A percentile compares a stretch with the other conserved stretches of the same genome.
These are phyloP conservation scores for Cosmorhoe ocellata DNA, from an alignment of 2,888 invertebrate genomes.

Conservation along the genomic window DNA sequence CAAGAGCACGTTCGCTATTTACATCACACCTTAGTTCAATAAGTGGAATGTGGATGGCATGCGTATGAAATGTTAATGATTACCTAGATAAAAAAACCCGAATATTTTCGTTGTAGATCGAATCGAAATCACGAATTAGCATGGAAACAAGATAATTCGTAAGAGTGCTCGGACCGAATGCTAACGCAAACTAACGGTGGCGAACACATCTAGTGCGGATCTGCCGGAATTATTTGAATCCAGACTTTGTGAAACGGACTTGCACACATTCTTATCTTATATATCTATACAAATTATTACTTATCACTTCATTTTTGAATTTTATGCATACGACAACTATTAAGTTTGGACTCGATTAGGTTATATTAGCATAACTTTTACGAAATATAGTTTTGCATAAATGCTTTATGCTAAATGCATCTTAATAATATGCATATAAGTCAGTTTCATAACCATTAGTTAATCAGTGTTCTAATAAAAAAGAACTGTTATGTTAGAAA, in stretches of 20 bases:
- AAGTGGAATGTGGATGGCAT: slow-evolving; percentile 43
- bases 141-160: slow-evolving; percentile 71
- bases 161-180: slow-evolving; percentile 58
- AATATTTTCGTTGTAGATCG: slow-evolving; percentile 49
- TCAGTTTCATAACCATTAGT: slow-evolving; percentile 11
- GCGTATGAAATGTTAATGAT: slow-evolving; percentile 50
- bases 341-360: too few species aligned
- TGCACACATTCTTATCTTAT: too few species aligned
- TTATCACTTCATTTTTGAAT: too few species aligned
- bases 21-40: slow-evolving; percentile 40
- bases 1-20: slow-evolving; percentile 40
- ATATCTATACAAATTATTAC: too few species aligned
- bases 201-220: slow-evolving; percentile 64
- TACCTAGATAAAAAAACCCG: slow-evolving; percentile 32
- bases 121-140: slow-evolving; percentile 61
- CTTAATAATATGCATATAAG: slow-evolving; percentile 20
- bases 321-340: too few species aligned
- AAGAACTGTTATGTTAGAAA: slow-evolving; percentile 23
- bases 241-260: slow-evolving; percentile 56
- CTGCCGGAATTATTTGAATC: slow-evolving; percentile 74
- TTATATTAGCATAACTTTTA: slow-evolving; percentile 10
- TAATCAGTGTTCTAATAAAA: slow-evolving; percentile 10
- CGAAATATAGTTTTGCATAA: neutral
- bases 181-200: slow-evolving; percentile 69
- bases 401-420: neutral